Evolutionary conservation across 2,113 vertebrate species (phyloP), one percentile per base, ranked within the genome.

Genomic region (Connochaetes taurinus): DNA sequence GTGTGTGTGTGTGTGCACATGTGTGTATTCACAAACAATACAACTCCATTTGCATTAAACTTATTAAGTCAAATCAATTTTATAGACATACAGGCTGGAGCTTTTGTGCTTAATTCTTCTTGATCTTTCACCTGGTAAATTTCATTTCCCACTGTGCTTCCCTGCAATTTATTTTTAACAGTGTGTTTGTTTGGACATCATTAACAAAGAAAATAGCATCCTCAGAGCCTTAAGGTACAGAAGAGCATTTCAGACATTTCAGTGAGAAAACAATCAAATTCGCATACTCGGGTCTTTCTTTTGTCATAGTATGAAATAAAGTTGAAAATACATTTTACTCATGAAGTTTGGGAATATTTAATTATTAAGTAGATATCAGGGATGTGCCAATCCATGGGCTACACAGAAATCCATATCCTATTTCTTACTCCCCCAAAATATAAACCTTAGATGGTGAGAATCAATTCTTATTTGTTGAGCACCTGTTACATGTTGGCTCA

Each of bases 61-160:
- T 97, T 98, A 98, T 52, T 98, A 98, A 98, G 92, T 98, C 98
- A 98, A 98, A 98, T 98, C 97, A 98, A 9, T 98, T 99, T 98
- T 98, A 97, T 0, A 0, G 98, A 90, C 91, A 88, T 40, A 62
- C 62, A 71, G 93, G 43, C 91, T 80, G 97, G 90, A 97, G 82
- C 74, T 97, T 81, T 98, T 92, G 82, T 89, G 95, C 92, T 98
- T 98, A 98, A 98, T 98, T 98, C 81, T 78, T 96, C 97, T 97
- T 98, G 97, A 98, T 98, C 97, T 96, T 98, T 97, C 10, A 82
- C 90, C 96, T 97, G 91, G 88, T 98, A 95, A 97, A 97, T 97
- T 98, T 96, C 3, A 7, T 97, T 98, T 98, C 97, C 90, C 60
- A 71, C 97, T 98, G 95, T 92, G 97, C 94, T 97, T 95, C 78